These are phyloP conservation scores for Brachionus rubens DNA, from an alignment of 1,140 invertebrate genomes.

Conservation along the genomic window DNA sequence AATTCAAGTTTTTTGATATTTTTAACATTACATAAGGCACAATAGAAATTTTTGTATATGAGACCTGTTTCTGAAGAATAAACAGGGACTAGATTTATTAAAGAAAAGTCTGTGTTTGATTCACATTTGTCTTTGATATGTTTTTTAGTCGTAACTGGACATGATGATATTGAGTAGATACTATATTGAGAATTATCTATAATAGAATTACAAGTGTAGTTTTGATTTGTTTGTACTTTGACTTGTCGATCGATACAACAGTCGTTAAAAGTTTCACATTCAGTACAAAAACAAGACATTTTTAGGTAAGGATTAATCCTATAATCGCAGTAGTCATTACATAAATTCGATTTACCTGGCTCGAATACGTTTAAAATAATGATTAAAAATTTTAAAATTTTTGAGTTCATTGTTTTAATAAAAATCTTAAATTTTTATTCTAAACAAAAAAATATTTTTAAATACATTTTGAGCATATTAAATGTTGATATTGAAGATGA, in stretches of 20 bases:
- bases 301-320: no score
- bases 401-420: no score
- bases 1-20: neutral
- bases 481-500: no score
- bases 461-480: no score
- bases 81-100: neutral
- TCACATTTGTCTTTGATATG: neutral
- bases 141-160: neutral
- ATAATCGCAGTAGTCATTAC: no score
- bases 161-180: neutral
- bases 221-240: neutral
- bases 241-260: neutral
- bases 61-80: neutral
- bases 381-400: no score
- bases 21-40: constrained; percentile 10
- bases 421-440: no score
- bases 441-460: no score
- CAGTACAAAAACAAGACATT: neutral
- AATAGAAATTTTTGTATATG: neutral
- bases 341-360: no score
- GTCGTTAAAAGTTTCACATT: neutral
- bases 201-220: neutral
- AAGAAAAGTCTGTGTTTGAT: neutral
- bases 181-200: neutral
- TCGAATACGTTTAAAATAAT: no score